Percentiles rank a stretch among this genome's conserved stretches.
Evolutionary conservation across 2,888 invertebrate genomes (phyloP).

Genomic region (Geotrupes spiniger): DNA sequence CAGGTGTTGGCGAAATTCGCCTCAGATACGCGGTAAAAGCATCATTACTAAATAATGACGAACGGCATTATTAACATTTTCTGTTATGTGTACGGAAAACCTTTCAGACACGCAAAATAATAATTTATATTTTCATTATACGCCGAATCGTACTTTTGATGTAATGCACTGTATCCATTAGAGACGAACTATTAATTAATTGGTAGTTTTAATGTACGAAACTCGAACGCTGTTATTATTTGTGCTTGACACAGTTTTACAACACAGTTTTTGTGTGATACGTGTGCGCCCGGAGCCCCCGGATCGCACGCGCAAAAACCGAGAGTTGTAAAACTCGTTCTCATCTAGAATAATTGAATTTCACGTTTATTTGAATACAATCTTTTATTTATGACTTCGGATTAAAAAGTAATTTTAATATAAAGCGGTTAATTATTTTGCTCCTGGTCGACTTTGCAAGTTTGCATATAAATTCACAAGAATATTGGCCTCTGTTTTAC

Average conservation of each 20-base stretch:
- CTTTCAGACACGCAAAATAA: no score
- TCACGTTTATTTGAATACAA: slow-evolving; percentile 31
- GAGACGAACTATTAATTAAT: no score
- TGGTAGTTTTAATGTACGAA: no score
- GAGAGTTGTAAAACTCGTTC: slow-evolving; percentile 4
- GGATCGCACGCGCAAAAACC: background rate
- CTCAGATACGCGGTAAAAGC: slow-evolving; percentile 44
- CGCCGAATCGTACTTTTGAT: no score
- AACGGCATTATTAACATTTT: slow-evolving; percentile 43
- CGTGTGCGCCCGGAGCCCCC: background rate
- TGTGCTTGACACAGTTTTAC: no score
- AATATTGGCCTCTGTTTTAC: slow-evolving; percentile 25
- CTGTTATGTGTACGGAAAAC: slow-evolving; percentile 33
- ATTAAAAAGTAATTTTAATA: slow-evolving; percentile 42
- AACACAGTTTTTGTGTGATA: no score
- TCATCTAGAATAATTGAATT: slow-evolving; percentile 26
- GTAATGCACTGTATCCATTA: no score
- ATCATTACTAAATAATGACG: slow-evolving; percentile 47
- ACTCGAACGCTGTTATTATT: no score
- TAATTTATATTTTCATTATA: no score
- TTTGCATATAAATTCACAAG: slow-evolving; percentile 30
- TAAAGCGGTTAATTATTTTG: slow-evolving; percentile 41
- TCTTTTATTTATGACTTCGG: slow-evolving; percentile 38
- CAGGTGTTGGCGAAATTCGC: slow-evolving; percentile 38
- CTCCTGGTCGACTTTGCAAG: slow-evolving; percentile 22